Conservation (phyloP, 2,888 invertebrate species). For the Cynaeus angustus region DNA sequence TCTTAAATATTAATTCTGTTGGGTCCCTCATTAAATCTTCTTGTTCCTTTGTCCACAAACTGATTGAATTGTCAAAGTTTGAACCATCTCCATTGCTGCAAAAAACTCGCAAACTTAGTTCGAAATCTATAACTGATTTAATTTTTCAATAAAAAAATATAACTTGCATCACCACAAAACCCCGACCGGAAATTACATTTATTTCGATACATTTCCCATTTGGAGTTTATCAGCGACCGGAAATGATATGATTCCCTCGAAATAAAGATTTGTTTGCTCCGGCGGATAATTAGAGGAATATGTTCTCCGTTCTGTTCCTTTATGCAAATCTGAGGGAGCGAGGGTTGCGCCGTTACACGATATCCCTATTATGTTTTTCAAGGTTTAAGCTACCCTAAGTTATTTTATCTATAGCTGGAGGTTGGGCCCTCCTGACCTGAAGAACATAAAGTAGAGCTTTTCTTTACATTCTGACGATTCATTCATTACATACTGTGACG, state of each 20-base stretch:
- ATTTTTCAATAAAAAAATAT: constrained; percentile 23
- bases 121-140: constrained; percentile 23
- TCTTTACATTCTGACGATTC: constrained; percentile 22
- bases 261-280: constrained; percentile 23
- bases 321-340: constrained; percentile 37
- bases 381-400: constrained; percentile 34
- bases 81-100: neutral
- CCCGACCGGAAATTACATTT: constrained; percentile 38
- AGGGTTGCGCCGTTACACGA: constrained; percentile 38
- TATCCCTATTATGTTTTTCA: constrained; percentile 43
- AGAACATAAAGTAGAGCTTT: constrained; percentile 33
- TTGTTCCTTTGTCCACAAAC: constrained; percentile 17
- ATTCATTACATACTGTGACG: constrained; percentile 11
- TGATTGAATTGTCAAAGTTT: constrained; percentile 35
- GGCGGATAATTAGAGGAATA: constrained; percentile 31
- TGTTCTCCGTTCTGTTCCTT: constrained; percentile 18
- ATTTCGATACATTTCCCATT: constrained; percentile 29
- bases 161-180: constrained; percentile 4
- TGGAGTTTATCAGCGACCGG: constrained; percentile 20
- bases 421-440: constrained; percentile 38
- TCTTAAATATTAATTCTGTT: constrained; percentile 27
- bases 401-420: constrained; percentile 39
- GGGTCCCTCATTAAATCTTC: constrained; percentile 21
- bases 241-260: constrained; percentile 16
- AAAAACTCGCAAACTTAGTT: too few relatives aligned